Base-by-base conservation (phyloP, 2,113 vertebrate species). In the Lagopus leucura region DNA sequence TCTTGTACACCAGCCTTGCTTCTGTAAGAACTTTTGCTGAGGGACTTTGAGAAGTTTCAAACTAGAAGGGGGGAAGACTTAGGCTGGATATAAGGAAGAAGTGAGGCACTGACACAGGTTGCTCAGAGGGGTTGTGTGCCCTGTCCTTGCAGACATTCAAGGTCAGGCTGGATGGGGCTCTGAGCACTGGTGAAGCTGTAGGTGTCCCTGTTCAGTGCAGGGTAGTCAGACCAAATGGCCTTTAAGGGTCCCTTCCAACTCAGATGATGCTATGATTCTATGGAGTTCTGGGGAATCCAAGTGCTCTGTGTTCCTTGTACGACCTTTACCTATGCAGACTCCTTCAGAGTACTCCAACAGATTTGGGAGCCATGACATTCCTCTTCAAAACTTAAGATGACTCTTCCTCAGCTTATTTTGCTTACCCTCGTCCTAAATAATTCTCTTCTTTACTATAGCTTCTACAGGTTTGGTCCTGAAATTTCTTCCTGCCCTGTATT, bases 221-320 rank as follows among this genome's bases (percentile, higher is more conserved):
- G 15, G 27, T 15, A 28, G 15, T 54, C 27, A 27, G 52, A 54
- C 27, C 52, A 54, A 8, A 54, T 30, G 27, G 52, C 15, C 27
- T 54, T 54, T 17, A 54, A 54, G 52, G 52, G 15, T 54, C 52
- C 27, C 5, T 54, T 28, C 50, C 52, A 30, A 54, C 8, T 54
- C 27, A 54, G 10, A 30, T 30, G 27, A 17, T 54, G 30, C 27
- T 54, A 54, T 30, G 52, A 54, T 30, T 54, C 27, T 54, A 30
- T 30, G 47, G 52, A 25, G 10, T 10, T 65, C n/a, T 19, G 10
- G 57, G 28, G 54, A 58, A 75, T 60, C 48, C 8, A n/a, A 15
- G 43, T 34, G 4, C 0, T 0, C 32, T 7, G 1, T 36, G 14
- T 25, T 19, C 18, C 15, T 63, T 50, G 6, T 21, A 9, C 57